Base-by-base conservation (phyloP, 2,888 invertebrate species). In the Patella depressa region DNA sequence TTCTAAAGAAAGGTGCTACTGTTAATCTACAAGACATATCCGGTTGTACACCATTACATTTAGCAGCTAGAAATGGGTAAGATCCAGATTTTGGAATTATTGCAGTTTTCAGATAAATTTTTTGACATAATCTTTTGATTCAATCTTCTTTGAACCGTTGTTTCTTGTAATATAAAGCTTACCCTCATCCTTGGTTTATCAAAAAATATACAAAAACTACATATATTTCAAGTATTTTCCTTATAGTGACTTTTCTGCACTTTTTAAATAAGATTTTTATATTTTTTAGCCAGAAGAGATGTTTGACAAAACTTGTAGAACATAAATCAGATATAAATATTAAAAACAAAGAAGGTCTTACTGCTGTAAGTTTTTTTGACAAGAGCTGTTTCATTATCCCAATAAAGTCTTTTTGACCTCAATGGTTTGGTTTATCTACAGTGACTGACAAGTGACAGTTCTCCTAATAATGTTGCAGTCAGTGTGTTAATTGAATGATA, bases 1-100 rank as follows among this genome's bases (percentile, higher is more conserved):
- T 90, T 55, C 78, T 90, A 74, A 89, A 89, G 85, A 89, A 87
- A 80, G 90, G 89, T n/a, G 85, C 87, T 3, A 81, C 85, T 76
- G 88, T 89, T 12, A 88, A 90, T 78, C 76, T 76, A 45, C 87
- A 88, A 81, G 90, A 90, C 78, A 84, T 87, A 77, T 89, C 90
- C 19, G 90, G 90, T 2, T 89, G 89, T 79, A 90, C 90, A 14
- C 85, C 90, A 0, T 81, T 90, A n/a, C 90, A 90, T 79, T 82
- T 89, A 9, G 89, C 90, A 54, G 90, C 90, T 53, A 88, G 89
- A 78, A 90, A 90, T 83, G 90, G 90, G 90, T 89, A 80, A 79
- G 78, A 15, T n/a, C 65, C 7, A 24, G 15, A 29, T 15, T 19
- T 19, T 45, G 7, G 9, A 45, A 45, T 45, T 45, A 5, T 45